Base-by-base conservation (phyloP, 2,113 vertebrate species). In the Alectura lathami region DNA sequence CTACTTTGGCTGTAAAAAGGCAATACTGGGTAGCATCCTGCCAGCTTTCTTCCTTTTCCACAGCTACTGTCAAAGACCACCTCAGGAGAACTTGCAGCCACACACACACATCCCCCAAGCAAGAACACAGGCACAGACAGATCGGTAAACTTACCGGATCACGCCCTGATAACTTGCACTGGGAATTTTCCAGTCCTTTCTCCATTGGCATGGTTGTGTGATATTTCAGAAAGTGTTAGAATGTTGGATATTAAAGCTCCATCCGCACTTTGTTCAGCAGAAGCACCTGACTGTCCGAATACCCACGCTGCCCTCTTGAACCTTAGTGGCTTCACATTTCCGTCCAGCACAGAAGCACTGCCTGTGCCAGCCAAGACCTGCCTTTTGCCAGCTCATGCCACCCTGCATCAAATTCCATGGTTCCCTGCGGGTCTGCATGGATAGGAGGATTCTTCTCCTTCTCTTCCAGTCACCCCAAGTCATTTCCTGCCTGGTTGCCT, bases 11-110 rank as follows among this genome's bases (percentile, higher is more conserved):
- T 18, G 18, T 69, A 78, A 36, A 43, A 89, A 84, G 7, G 26
- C 56, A 68, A n/a, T 0, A 2, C n/a, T n/a, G 38, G 66, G n/a
- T 17, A 70, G 10, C 0, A 9, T 24, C 51, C 60, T 57, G 36
- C 29, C 36, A 70, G 2, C 50, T 30, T 51, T 26, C 32, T 56
- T 59, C 17, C 30, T 48, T 36, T 34, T 34, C 43, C 50, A 32
- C 5, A 13, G 36, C n/a, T 20, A 32, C 12, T 32, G 57, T 47
- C 21, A 6, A 38, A 34, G 29, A 40, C 38, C 38, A 53, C 11
- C 64, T 54, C 38, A 12, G 29, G 40, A 30, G 8, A 43, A 15
- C 32, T 50, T 47, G n/a, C 29, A 43, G 56, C 32, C 12, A 48
- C 43, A 10, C 50, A 68, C 51, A 26, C 1, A 1, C n/a, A 40